Evolutionary conservation across 2,888 invertebrate genomes (phyloP).

Genomic region (Rhaphigaster nebulosa): DNA sequence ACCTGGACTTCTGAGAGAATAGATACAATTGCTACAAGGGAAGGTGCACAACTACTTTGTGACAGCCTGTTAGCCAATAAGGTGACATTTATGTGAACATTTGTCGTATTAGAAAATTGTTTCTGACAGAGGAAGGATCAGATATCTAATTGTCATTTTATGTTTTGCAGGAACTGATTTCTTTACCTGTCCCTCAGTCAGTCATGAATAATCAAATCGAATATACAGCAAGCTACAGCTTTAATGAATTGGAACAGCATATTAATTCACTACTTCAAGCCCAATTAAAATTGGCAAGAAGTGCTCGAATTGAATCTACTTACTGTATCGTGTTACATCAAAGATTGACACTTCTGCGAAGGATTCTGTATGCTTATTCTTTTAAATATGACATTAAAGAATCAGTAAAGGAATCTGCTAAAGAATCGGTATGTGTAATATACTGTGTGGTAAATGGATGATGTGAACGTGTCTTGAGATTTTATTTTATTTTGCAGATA

Average conservation of each 20-base stretch:
- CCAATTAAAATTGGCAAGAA: constrained; percentile 73
- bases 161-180: constrained; percentile 63
- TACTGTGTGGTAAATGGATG: background rate
- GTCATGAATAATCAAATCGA: constrained; percentile 66
- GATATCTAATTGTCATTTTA: background rate
- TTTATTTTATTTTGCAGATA: constrained; percentile 8
- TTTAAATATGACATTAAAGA: constrained; percentile 71
- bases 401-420: constrained; percentile 28
- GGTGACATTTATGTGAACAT: constrained; percentile 66
- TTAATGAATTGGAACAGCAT: constrained; percentile 72
- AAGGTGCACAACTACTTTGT: constrained; percentile 72
- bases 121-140: background rate
- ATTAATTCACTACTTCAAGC: constrained; percentile 71
- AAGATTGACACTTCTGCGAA: constrained; percentile 72
- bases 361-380: constrained; percentile 74
- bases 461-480: background rate
- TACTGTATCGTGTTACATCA: constrained; percentile 73
- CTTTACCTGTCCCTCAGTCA: constrained; percentile 62
- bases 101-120: background rate
- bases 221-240: constrained; percentile 68
- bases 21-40: constrained; percentile 71
- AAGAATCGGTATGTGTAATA: background rate
- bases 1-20: constrained; percentile 75
- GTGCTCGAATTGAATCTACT: constrained; percentile 73
- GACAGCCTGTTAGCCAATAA: constrained; percentile 73